phyloP scores from a whole-genome alignment of 1,140 invertebrate genomes.

The Condylostylus longicornis region DNA sequence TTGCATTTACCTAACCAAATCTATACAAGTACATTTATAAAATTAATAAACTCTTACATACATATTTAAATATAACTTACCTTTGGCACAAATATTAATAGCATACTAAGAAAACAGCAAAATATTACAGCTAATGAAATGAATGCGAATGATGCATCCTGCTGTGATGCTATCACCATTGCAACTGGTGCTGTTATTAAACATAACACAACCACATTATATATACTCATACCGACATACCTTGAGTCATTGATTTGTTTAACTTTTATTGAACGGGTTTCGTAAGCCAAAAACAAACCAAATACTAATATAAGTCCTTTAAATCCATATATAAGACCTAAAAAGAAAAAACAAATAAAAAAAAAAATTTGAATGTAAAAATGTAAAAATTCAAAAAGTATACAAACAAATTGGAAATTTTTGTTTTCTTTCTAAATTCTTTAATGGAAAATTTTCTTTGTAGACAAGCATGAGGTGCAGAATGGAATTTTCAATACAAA shows the following conservation, averaged over 20 bases:
- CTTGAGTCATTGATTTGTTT: constrained; percentile 89
- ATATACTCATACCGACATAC: constrained; percentile 98
- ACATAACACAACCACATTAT: constrained; percentile 96
- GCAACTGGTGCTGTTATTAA: constrained; percentile 94
- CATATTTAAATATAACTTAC: too few species aligned
- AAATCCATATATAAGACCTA: constrained; percentile 88
- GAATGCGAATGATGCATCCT: constrained; percentile 94
- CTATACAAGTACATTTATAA: not conserved
- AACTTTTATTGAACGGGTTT: constrained; percentile 91
- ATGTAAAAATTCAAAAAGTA: too few species aligned
- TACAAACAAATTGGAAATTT: too few species aligned
- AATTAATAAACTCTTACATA: too few species aligned
- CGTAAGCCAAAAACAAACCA: constrained; percentile 93
- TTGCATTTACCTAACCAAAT: too few species aligned
- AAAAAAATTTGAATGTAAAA: not conserved
- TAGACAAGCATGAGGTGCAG: too few species aligned
- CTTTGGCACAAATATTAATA: constrained; percentile 91
- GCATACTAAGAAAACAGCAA: constrained; percentile 94
- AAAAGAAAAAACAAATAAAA: constrained; percentile 19
- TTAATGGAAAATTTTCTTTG: too few species aligned
- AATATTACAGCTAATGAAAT: constrained; percentile 89
- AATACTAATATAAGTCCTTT: constrained; percentile 94
- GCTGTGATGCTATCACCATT: constrained; percentile 89
- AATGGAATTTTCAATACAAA: too few species aligned
- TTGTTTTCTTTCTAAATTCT: too few species aligned